Base-by-base conservation (phyloP, 2,113 vertebrate species). In the Tricholaema leucomelas region DNA sequence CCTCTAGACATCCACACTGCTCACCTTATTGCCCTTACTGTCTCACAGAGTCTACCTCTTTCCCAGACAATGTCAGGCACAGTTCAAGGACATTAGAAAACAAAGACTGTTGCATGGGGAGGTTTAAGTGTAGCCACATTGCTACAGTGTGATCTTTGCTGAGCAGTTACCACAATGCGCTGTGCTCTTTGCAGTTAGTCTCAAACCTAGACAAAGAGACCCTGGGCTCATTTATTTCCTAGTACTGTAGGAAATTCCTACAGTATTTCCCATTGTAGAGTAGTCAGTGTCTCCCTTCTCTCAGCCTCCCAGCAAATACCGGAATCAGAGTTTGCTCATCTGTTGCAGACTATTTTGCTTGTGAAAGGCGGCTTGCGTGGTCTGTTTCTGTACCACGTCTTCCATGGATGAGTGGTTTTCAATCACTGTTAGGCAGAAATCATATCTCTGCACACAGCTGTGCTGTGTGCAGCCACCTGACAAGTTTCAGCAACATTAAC, bases 351-450 rank as follows among this genome's bases (percentile, higher is more conserved):
- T 86, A 21, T 74, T 76, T 81, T 70, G 21, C 38, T 86, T 94
- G 81, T 94, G 63, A 90, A 87, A 91, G 40, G 48, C 81, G 46
- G 52, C 63, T 91, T 91, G 55, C 42, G 40, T 84, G 40, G 12
- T 79, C 74, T 90, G 56, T 84, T 90, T 86, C 74, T 73, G 35
- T 66, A 79, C 85, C 90, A 55, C 33, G 24, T 81, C 80, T 87
- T 93, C 86, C 66, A 90, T 21, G 86, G 84, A 50, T 85, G 84
- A 85, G 40, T 71, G 71, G 55, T 73, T 95, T 93, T 93, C 91
- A 90, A 88, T 84, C 88, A 90, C 86, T 74, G 60, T 80, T 93
- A 76, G 86, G 78, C 63, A 94, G 59, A 93, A 95, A 91, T 72
- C 8, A 3, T 88, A 78, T 87, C 93, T 88, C 80, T 70, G 80